Percentiles rank a stretch among this genome's conserved stretches.
Evolutionary conservation across 2,797 vertebrate species (phyloP).

Genomic region (Zenarchopterus dispar): DNA sequence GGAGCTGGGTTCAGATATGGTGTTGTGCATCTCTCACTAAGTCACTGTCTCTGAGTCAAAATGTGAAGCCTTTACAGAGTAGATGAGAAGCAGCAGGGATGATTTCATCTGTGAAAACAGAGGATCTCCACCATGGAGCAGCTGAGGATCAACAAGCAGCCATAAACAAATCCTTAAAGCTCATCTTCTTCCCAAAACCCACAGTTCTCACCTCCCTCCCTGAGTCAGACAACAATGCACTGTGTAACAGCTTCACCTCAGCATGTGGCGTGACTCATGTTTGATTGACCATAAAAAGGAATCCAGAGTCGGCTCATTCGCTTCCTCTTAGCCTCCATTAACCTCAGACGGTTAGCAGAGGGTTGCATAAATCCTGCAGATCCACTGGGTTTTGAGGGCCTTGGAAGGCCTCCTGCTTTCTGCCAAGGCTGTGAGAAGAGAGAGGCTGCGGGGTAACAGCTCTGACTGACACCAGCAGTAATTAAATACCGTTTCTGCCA

Average conservation of each 20-base stretch:
- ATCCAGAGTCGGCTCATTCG: conserved; percentile 16
- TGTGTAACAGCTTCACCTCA: not conserved
- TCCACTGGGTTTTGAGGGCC: conserved; percentile 25
- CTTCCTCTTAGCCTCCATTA: conserved; percentile 51
- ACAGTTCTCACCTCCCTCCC: not conserved
- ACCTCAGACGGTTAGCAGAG: conserved; percentile 21
- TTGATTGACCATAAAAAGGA: conserved; percentile 39
- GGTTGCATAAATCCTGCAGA: conserved; percentile 45
- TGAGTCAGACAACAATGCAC: conserved; percentile 1
- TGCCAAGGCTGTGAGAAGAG: conserved; percentile 26
- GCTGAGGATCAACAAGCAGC: not conserved
- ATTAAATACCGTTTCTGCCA: conserved; percentile 61
- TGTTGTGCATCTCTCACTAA: too few relatives aligned
- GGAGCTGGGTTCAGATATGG: too few relatives aligned
- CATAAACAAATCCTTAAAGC: not conserved
- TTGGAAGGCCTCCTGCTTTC: conserved; percentile 22
- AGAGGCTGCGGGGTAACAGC: conserved; percentile 13
- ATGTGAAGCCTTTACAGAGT: too few relatives aligned
- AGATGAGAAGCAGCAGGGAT: too few relatives aligned
- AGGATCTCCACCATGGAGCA: too few relatives aligned
- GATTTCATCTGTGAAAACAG: too few relatives aligned
- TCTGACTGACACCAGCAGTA: conserved; percentile 54
- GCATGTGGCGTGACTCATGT: conserved; percentile 28
- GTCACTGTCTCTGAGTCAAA: too few relatives aligned
- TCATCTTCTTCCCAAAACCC: not conserved